Evolutionary conservation across 2,113 vertebrate species (phyloP).

Genomic region (Ranitomeya variabilis): DNA sequence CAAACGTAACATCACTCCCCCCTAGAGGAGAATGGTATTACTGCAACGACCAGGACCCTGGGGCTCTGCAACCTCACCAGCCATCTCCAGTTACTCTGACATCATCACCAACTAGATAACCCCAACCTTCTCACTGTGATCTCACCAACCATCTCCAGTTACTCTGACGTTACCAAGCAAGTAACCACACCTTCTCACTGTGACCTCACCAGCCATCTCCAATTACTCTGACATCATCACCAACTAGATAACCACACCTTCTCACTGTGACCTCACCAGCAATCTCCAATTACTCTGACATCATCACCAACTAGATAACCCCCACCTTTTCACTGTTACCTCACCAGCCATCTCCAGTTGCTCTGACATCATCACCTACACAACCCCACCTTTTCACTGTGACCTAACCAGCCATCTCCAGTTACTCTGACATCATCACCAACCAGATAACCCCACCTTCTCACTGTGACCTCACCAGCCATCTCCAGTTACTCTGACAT

Average conservation of each 20-base stretch:
- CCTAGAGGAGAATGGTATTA: no score
- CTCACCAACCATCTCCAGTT: not conserved
- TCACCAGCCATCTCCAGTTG: not conserved
- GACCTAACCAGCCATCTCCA: not conserved
- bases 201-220: no score
- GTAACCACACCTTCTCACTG: no score
- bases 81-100: no score
- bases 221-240: no score
- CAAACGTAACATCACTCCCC: no score
- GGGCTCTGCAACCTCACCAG: no score
- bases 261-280: not conserved
- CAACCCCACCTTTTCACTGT: not conserved
- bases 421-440: no score
- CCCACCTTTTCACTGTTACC: not conserved
- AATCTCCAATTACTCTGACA: not conserved
- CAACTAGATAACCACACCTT: not conserved
- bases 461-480: not conserved
- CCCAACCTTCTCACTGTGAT: not conserved
- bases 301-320: not conserved
- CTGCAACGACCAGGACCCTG: no score
- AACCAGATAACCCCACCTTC: not conserved
- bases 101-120: not conserved
- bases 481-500: not conserved
- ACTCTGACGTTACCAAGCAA: no score
- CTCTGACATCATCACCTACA: not conserved